These are phyloP conservation scores for Drosophila leontia DNA, from an alignment of 1,140 invertebrate species.

Conservation along the genomic window DNA sequence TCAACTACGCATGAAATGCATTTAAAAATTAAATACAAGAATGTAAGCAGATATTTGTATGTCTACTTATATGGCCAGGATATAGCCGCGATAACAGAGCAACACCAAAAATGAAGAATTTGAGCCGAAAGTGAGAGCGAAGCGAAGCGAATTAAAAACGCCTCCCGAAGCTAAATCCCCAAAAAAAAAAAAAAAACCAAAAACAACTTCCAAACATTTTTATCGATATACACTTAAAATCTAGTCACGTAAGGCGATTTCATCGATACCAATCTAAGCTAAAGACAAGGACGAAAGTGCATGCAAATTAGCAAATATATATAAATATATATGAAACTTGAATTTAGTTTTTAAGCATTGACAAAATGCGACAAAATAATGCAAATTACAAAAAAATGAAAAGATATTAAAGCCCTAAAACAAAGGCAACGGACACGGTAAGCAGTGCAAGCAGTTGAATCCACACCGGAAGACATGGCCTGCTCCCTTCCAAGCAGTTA, in stretches of 20 bases:
- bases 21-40: conserved; percentile 66
- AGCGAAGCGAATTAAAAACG: conserved; percentile 17
- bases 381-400: neutral
- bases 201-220: conserved; percentile 72
- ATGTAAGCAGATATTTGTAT: conserved; percentile 37
- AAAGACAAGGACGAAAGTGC: conserved; percentile 25
- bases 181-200: conserved; percentile 7
- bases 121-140: conserved; percentile 4
- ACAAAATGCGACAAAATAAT: conserved; percentile 30
- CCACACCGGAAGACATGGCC: neutral
- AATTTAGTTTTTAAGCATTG: conserved; percentile 35
- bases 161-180: conserved; percentile 21
- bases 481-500: conserved; percentile 11
- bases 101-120: conserved; percentile 29
- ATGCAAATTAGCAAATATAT: conserved; percentile 46
- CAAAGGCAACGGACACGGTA: conserved; percentile 44
- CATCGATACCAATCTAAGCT: conserved; percentile 50
- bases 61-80: conserved; percentile 32
- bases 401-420: neutral
- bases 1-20: conserved; percentile 80
- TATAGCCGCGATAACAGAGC: conserved; percentile 19
- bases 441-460: conserved; percentile 23
- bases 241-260: conserved; percentile 49
- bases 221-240: conserved; percentile 56
- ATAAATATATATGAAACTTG: conserved; percentile 27